Evolutionary conservation across 2,888 invertebrate genomes (phyloP).

Genomic region (Volucella inanis): DNA sequence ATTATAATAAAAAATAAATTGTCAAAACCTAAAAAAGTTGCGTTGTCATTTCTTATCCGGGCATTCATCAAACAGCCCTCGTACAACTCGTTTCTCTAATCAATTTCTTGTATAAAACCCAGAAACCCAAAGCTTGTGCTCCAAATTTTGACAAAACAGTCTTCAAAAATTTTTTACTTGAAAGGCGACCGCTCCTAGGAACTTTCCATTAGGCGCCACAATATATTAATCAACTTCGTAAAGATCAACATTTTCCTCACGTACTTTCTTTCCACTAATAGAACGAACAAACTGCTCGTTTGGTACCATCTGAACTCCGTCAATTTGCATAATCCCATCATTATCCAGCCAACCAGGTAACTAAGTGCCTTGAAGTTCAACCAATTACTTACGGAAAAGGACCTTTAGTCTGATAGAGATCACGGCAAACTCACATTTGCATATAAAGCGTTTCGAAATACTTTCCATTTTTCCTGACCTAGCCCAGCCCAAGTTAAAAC

Average conservation of each 20-base stretch:
- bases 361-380: constrained; percentile 44
- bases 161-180: no score
- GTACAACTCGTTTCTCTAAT: no score
- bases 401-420: constrained; percentile 58
- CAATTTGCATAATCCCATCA: constrained; percentile 67
- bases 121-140: no score
- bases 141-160: no score
- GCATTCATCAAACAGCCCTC: no score
- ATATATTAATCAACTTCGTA: no score
- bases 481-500: constrained; percentile 52
- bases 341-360: constrained; percentile 14
- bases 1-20: no score
- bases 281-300: constrained; percentile 1
- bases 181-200: no score
- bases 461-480: constrained; percentile 71
- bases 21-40: no score
- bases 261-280: constrained; percentile 48
- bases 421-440: constrained; percentile 50
- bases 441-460: constrained; percentile 56
- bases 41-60: no score
- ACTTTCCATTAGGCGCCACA: no score
- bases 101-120: no score
- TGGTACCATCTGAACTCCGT: constrained; percentile 53
- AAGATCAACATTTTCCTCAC: constrained; percentile 56
- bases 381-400: constrained; percentile 55